Conservation (phyloP, 2,113 vertebrate genomes). For the Lophochroa leadbeateri region DNA sequence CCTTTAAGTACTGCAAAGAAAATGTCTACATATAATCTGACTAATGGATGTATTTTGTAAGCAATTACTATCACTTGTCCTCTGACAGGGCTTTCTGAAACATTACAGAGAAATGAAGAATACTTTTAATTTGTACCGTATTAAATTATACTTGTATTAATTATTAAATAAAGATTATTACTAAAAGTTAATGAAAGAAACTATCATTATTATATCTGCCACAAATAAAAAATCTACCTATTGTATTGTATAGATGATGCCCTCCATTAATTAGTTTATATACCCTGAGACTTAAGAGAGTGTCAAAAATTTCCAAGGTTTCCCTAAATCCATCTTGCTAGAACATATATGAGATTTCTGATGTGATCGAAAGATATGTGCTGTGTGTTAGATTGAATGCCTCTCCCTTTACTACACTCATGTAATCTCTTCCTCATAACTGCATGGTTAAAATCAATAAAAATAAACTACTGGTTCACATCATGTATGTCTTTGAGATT, state of each 20-base stretch:
- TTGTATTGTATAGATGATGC: background rate
- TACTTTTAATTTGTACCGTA: conserved; percentile 55
- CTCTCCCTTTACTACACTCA: background rate
- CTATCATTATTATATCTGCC: conserved; percentile 50
- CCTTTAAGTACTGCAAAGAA: background rate
- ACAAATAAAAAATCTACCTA: conserved; percentile 61
- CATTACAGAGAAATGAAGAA: conserved; percentile 51
- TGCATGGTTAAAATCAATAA: background rate
- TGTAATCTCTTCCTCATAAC: background rate
- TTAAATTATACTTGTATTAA: conserved; percentile 64
- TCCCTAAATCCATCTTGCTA: background rate
- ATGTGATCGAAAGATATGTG: background rate
- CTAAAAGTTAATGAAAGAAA: conserved; percentile 61
- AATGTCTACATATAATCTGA: background rate
- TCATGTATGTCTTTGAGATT: background rate
- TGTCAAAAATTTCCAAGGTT: background rate
- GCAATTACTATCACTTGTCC: background rate
- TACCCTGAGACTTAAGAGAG: background rate
- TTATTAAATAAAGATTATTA: conserved; percentile 68
- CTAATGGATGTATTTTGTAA: conserved; percentile 36
- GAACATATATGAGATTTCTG: background rate
- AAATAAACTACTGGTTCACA: background rate
- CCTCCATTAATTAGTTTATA: conserved; percentile 29
- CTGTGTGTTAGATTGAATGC: background rate
- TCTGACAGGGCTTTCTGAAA: conserved; percentile 43